phyloP scores from a whole-genome alignment of 2,797 vertebrate species.

The Alectoris magna region DNA sequence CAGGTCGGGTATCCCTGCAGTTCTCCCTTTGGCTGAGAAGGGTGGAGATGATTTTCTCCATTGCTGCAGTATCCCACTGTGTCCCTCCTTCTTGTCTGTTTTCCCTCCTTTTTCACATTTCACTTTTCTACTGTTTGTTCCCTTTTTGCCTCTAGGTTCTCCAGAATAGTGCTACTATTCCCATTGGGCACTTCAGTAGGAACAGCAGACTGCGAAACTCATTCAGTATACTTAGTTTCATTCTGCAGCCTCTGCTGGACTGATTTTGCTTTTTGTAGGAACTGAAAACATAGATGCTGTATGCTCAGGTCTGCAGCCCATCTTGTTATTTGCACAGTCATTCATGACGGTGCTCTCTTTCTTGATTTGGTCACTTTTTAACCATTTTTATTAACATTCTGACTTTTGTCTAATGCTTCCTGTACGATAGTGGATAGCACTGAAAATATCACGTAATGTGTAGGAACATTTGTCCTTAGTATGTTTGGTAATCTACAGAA shows the following conservation, averaged over 20 bases:
- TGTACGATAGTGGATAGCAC: neutral
- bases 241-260: neutral
- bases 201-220: neutral
- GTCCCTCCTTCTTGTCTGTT: slow-evolving; percentile 8
- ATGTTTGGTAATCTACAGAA: neutral
- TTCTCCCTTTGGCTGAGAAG: slow-evolving; percentile 36
- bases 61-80: neutral
- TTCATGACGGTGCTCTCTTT: neutral
- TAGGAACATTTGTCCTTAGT: neutral
- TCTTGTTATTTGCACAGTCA: neutral
- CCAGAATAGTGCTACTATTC: neutral
- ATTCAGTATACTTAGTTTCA: neutral
- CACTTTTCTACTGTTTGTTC: neutral
- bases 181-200: neutral
- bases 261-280: neutral
- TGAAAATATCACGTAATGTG: neutral
- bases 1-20: slow-evolving; percentile 16
- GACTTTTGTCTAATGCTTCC: neutral
- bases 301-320: neutral
- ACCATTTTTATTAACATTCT: neutral
- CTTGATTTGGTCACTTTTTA: neutral
- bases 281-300: neutral
- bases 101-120: neutral
- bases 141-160: neutral
- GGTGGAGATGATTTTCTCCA: neutral